Base-by-base conservation (phyloP, 2,797 vertebrate species). In the Anolis apletophallus region DNA sequence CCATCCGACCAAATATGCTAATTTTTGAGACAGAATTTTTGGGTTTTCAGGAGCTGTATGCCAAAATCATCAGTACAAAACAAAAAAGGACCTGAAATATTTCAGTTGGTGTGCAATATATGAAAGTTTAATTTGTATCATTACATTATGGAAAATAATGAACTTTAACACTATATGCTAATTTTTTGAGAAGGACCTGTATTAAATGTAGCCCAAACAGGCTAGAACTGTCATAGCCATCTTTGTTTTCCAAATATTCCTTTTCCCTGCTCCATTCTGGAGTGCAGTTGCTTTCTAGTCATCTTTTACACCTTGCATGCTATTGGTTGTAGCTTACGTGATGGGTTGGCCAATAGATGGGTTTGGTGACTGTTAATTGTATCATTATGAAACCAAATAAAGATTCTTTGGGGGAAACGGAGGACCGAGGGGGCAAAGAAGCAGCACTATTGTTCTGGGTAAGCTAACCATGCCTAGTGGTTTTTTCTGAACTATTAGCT, bases 381-480 rank as follows among this genome's bases (percentile, higher is more conserved):
- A 88, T 93, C 90, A 85, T 16, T 78, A 12, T 36, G n/a, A 71
- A 88, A 54, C 86, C 90, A 87, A 86, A 88, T 88, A 85, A 92
- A 91, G 89, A 54, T 81, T 88, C 69, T 23, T 0, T 79, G 85
- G 72, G 76, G 81, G 87, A 81, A 77, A 85, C 36, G 5, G 57
- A 84, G 84, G 40, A 81, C 82, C 90, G 87, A 19, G 0, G 90
- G 90, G 50, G 21, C 84, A 91, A 89, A 96, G 92, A 90, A 92
- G 88, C 90, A 88, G 50, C 86, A 83, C 91, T 90, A 84, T 95
- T 96, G 94, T 96, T 93, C 89, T 91, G 54, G 1, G 0, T 88
- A 93, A 88, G 91, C 91, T 88, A 91, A 92, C 89, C 81, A 17
- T 36, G 50, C 57, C 87, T 90, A 91, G 90, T 90, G 81, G 83